Evolutionary conservation across 1,140 invertebrate species (phyloP), one percentile per base, ranked within the genome.

Genomic region (Meteorus sp.): DNA sequence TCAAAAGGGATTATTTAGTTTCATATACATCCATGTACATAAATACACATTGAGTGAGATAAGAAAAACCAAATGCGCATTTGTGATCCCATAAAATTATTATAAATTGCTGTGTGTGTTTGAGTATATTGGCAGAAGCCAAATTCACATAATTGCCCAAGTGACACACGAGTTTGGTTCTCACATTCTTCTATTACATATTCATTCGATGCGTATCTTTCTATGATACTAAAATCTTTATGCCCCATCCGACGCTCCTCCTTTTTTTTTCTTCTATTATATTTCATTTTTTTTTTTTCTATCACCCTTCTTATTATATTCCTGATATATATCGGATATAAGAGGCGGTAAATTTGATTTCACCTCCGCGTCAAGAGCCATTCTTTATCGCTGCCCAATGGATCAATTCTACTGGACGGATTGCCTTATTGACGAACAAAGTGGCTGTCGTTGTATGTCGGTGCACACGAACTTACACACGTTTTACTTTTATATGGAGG

Each of bases 381-480:
- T 76, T 76, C 67, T 73, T 70, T 56, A 56, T 35, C 45, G 64
- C 68, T 15, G 17, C n/a, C 23, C 68, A 73, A 74, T 76, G 62
- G 71, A 65, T 72, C 77, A 76, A 78, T 78, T 77, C 67, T 60
- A 71, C 69, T 74, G 72, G 75, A 67, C 66, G 68, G 78, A 79
- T 79, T 77, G 76, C 74, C 76, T 78, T 78, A 79, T 79, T 79
- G 77, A 76, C 69, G 67, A 63, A 59, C 66, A 70, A 65, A 70
- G 66, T 70, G 66, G 62, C 66, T 59, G 60, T 62, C 66, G 25
- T n/a, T n/a, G n/a, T n/a, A n/a, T n/a, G n/a, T n/a, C n/a, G 53
- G 19, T 27, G 48, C 5, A n/a, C 48, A 37, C 11, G 35, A 39
- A 39, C 35, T n/a, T n/a, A n/a, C n/a, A n/a, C n/a, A n/a, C n/a